phyloP scores from a whole-genome alignment of 2,113 vertebrate species.

The Cynocephalus volans region DNA sequence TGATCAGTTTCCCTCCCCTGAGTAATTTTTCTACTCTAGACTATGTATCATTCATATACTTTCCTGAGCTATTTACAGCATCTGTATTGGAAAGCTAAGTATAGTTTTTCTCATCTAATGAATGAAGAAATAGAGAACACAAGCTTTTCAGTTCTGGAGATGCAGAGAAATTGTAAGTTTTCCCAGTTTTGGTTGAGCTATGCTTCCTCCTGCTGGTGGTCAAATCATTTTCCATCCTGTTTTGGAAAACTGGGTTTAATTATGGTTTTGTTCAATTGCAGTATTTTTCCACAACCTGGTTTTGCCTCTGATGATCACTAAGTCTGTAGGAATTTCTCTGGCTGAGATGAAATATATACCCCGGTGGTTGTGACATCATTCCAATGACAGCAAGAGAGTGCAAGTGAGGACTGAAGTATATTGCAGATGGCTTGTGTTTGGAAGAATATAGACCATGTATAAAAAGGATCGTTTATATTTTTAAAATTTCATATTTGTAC shows the following conservation, averaged over 20 bases:
- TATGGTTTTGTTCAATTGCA: constrained; percentile 6
- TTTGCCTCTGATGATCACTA: neutral
- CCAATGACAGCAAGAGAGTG: neutral
- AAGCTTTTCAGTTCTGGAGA: constrained; percentile 36
- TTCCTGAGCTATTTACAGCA: constrained; percentile 55
- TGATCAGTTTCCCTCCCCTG: constrained; percentile 21
- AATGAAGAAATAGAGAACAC: constrained; percentile 23
- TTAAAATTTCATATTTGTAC: constrained; percentile 48
- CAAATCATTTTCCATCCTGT: neutral
- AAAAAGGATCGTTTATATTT: constrained; percentile 42
- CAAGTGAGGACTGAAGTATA: neutral
- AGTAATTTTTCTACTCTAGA: constrained; percentile 61
- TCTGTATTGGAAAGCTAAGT: constrained; percentile 56
- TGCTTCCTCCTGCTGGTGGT: constrained; percentile 67
- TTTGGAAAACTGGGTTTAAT: constrained; percentile 46
- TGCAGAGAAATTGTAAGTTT: neutral
- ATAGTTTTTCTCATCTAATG: constrained; percentile 61
- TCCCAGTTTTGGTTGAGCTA: constrained; percentile 32
- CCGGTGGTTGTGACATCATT: neutral
- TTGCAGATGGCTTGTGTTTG: neutral
- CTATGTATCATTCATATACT: neutral
- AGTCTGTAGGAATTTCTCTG: neutral
- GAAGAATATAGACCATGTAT: neutral
- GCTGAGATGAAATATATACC: neutral
- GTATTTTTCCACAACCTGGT: constrained; percentile 13